Evolutionary conservation across 2,888 invertebrate genomes (phyloP).

Genomic region (Heteromyza rotundicornis): DNA sequence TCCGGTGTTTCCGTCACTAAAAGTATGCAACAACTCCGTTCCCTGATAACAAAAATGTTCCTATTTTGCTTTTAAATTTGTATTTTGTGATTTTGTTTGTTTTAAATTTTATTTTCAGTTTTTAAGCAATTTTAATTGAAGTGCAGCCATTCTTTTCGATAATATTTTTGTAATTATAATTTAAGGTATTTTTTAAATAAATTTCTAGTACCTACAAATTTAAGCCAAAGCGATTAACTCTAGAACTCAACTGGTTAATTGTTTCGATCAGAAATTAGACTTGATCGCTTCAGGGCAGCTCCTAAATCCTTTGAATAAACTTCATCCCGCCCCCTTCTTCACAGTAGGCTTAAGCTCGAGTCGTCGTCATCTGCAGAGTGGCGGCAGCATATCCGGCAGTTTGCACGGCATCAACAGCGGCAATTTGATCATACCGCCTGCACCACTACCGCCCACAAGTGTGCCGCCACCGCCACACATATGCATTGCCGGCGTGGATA

Average conservation of each 20-base stretch:
- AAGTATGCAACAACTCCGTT: not conserved
- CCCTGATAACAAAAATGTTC: not conserved
- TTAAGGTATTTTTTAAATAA: too few species aligned
- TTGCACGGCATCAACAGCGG: slow-evolving; percentile 62
- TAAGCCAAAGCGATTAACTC: too few species aligned
- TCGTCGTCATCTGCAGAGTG: slow-evolving; percentile 62
- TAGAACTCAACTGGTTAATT: too few species aligned
- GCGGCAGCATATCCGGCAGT: slow-evolving; percentile 63
- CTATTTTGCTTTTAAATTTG: not conserved
- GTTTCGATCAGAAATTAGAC: too few species aligned
- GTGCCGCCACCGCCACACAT: slow-evolving; percentile 63
- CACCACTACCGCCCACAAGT: slow-evolving; percentile 62
- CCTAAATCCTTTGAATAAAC: too few species aligned
- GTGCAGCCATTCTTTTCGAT: not conserved
- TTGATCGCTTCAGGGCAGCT: too few species aligned
- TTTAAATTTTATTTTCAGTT: slow-evolving; percentile 31
- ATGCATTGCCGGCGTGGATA: slow-evolving; percentile 58
- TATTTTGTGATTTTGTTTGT: not conserved
- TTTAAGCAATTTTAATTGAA: slow-evolving; percentile 26
- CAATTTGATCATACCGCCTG: slow-evolving; percentile 61
- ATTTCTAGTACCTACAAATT: too few species aligned
- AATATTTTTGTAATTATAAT: too few species aligned
- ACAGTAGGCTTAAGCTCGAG: slow-evolving; percentile 60
- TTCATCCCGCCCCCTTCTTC: not conserved
- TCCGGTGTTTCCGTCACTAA: too few species aligned